Base-by-base conservation (phyloP, 2,113 vertebrate genomes). In the Heterocephalus glaber region DNA sequence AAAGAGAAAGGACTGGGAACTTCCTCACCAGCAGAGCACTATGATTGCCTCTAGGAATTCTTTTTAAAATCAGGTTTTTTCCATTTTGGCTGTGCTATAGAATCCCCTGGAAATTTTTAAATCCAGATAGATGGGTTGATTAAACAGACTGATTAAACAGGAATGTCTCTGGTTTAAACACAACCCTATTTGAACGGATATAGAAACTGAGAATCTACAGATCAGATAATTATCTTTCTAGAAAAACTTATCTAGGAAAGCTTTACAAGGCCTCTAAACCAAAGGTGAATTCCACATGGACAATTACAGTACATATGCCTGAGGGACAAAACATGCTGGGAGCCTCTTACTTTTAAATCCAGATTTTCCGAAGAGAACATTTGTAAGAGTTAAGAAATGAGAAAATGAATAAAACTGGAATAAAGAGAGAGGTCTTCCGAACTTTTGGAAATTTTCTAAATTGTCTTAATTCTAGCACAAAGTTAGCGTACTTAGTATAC, bases 341-440 rank as follows among this genome's bases (percentile, higher is more conserved):
- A 90, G 49, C 11, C 3, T 7, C 74, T 86, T 7, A 44, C 52
- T 76, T 86, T 80, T 79, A 91, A 96, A 90, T 88, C 28, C 33
- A 84, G 22, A 47, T 56, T 41, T 74, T 76, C 22, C 47, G 26
- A 86, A 56, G 10, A 85, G 86, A 86, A 28, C 8, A 49, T 44
- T 58, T 87, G 24, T 35, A 38, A 70, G 47, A 38, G 19, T 41
- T 60, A 33, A 83, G 10, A 76, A 28, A 54, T 12, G 9, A 94
- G n/a, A 82, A 41, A 54, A 33, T 12, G 52, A 61, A 22, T 44
- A 26, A 52, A 6, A 5, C 52, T n/a, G 12, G 13, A 13, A 20
- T 2, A 52, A 35, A 6, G 2, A 82, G 17, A 4, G 20, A n/a
- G 24, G 3, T 16, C 33, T 65, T 16, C 3, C 24, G 49, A 7